phyloP scores from a whole-genome alignment of 2,888 invertebrate species.

The Melanotus villosus region DNA sequence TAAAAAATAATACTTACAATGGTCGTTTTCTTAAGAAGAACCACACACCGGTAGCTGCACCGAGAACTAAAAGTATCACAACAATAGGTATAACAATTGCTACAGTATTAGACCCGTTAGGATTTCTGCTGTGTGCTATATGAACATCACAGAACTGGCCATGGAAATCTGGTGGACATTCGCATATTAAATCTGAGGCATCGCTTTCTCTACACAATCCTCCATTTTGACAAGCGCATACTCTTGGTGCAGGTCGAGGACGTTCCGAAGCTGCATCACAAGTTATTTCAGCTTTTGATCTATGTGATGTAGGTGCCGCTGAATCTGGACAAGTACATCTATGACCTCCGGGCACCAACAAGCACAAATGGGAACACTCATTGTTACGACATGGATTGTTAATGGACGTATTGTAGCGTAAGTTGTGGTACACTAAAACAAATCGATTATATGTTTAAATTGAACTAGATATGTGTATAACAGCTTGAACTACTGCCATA shows the following conservation, averaged over 20 bases:
- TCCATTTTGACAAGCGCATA: slow-evolving; percentile 91
- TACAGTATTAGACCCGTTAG: slow-evolving; percentile 74
- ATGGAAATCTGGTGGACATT: slow-evolving; percentile 79
- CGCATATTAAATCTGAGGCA: slow-evolving; percentile 77
- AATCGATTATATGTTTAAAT: slow-evolving; percentile 26
- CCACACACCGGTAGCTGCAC: slow-evolving; percentile 84
- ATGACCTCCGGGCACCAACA: slow-evolving; percentile 89
- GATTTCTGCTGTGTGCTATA: slow-evolving; percentile 73
- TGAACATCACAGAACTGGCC: slow-evolving; percentile 83
- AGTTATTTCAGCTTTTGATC: slow-evolving; percentile 74
- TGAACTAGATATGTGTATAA: slow-evolving; percentile 42
- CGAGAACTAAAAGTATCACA: slow-evolving; percentile 80
- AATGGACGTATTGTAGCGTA: slow-evolving; percentile 85
- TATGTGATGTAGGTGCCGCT: slow-evolving; percentile 68
- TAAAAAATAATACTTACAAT: slow-evolving; percentile 85
- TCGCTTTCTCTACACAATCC: slow-evolving; percentile 79
- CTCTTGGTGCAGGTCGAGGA: slow-evolving; percentile 80
- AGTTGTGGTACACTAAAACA: slow-evolving; percentile 81
- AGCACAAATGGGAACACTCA: slow-evolving; percentile 93
- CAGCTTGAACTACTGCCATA: no score
- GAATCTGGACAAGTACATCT: slow-evolving; percentile 93
- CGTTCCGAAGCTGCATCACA: slow-evolving; percentile 90
- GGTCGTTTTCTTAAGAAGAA: slow-evolving; percentile 86
- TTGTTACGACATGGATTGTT: slow-evolving; percentile 79
- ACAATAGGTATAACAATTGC: slow-evolving; percentile 88